Conservation (phyloP, 2,888 invertebrate genomes). For the Antheraea yamamai region DNA sequence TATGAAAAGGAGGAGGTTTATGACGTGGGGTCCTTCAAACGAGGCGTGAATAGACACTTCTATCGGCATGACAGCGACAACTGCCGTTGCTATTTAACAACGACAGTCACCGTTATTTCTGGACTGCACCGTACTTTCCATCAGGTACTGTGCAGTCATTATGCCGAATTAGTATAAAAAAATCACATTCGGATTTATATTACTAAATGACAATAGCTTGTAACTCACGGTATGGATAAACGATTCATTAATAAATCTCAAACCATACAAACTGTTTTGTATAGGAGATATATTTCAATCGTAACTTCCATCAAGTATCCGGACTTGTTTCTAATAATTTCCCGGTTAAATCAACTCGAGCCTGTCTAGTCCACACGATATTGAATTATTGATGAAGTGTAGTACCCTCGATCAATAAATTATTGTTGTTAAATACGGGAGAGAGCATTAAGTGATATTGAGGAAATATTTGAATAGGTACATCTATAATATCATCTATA, state of each 20-base stretch:
- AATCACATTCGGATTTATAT: too few relatives aligned
- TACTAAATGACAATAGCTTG: too few relatives aligned
- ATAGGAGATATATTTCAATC: not conserved
- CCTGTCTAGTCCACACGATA: conserved; percentile 1
- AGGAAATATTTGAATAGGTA: not conserved
- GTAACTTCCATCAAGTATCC: not conserved
- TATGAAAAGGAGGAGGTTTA: too few relatives aligned
- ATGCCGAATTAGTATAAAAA: too few relatives aligned
- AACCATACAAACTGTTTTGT: not conserved
- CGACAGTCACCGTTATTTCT: too few relatives aligned
- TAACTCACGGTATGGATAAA: not conserved
- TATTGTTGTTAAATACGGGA: not conserved
- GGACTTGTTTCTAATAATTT: not conserved
- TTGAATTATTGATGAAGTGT: not conserved
- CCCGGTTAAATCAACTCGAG: conserved; percentile 6
- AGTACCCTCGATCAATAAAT: not conserved
- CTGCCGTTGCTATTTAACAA: too few relatives aligned
- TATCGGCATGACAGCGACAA: too few relatives aligned
- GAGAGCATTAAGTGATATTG: not conserved
- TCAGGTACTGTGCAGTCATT: too few relatives aligned
- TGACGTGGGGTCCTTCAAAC: too few relatives aligned
- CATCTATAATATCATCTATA: too few relatives aligned
- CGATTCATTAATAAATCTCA: not conserved
- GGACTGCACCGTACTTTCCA: too few relatives aligned
- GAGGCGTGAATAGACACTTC: too few relatives aligned